Percentiles rank a stretch among this genome's conserved stretches.
phyloP scores from a whole-genome alignment of 2,797 vertebrate species.

The Pelobates cultripes region DNA sequence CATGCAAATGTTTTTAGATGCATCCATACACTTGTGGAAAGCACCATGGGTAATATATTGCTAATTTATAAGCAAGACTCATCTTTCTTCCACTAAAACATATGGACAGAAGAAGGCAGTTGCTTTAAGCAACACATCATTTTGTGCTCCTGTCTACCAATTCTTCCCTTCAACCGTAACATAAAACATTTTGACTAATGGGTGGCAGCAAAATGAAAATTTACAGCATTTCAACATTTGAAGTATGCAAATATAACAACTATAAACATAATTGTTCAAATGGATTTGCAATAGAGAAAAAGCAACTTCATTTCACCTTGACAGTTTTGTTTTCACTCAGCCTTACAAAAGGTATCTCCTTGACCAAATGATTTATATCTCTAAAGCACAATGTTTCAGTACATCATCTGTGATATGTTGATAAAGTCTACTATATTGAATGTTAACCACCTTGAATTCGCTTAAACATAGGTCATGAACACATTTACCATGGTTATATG shows the following conservation, averaged over 20 bases:
- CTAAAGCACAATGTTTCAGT: too few relatives aligned
- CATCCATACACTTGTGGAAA: background rate
- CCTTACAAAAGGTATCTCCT: background rate
- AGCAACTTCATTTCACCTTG: background rate
- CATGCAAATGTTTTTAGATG: background rate
- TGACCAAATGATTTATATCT: background rate
- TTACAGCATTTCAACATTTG: slow-evolving; percentile 13
- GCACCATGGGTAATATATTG: background rate
- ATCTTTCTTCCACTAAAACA: background rate
- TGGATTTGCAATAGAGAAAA: background rate
- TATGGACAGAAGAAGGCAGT: background rate
- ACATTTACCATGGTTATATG: background rate
- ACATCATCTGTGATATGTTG: too few relatives aligned
- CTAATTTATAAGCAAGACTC: background rate
- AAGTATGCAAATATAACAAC: slow-evolving; percentile 21
- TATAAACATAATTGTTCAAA: background rate
- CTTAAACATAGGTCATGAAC: background rate
- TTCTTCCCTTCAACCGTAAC: slow-evolving; percentile 20
- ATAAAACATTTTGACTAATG: slow-evolving; percentile 30
- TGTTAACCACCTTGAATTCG: background rate
- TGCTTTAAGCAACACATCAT: slow-evolving; percentile 28
- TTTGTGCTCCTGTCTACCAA: slow-evolving; percentile 14
- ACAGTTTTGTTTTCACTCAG: background rate
- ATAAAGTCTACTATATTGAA: too few relatives aligned
- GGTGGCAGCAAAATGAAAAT: slow-evolving; percentile 5